Conservation (phyloP, 2,113 vertebrate genomes). For the Meles meles region DNA sequence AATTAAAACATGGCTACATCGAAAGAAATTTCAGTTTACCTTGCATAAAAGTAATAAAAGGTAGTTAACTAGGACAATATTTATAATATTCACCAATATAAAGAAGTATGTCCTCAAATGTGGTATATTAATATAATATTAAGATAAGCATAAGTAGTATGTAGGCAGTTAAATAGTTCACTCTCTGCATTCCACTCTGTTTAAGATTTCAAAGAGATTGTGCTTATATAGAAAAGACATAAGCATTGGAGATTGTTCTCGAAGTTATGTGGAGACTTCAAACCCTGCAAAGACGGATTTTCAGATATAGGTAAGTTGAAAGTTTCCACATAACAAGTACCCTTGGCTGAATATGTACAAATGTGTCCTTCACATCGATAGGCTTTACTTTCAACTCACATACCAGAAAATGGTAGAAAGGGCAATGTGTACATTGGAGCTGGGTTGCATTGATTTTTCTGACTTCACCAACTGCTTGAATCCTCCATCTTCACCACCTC, state of each 20-base stretch:
- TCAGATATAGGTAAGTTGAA: not conserved
- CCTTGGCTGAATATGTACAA: not conserved
- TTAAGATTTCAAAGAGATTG: not conserved
- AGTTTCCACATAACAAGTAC: not conserved
- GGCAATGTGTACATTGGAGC: not conserved
- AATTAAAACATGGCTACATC: not conserved
- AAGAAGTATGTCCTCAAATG: not conserved
- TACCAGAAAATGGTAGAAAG: not conserved
- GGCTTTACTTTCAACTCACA: not conserved
- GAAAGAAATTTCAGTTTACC: not conserved
- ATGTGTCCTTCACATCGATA: not conserved
- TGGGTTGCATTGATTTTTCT: not conserved
- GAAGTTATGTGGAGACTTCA: not conserved
- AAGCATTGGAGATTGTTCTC: not conserved
- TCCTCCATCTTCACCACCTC: not conserved
- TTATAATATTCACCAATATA: not conserved
- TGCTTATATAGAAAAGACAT: accelerated
- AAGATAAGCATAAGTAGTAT: not conserved
- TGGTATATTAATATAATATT: not conserved
- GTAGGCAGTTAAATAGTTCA: not conserved
- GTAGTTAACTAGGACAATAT: not conserved
- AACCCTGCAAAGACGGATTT: not conserved
- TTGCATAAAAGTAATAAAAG: not conserved
- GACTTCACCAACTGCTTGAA: not conserved
- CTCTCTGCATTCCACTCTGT: not conserved